Percentiles rank a stretch among this genome's conserved stretches.
Conservation (phyloP, 37 sponge, comb jelly and placozoan species). For the Amphimedon queenslandica region DNA sequence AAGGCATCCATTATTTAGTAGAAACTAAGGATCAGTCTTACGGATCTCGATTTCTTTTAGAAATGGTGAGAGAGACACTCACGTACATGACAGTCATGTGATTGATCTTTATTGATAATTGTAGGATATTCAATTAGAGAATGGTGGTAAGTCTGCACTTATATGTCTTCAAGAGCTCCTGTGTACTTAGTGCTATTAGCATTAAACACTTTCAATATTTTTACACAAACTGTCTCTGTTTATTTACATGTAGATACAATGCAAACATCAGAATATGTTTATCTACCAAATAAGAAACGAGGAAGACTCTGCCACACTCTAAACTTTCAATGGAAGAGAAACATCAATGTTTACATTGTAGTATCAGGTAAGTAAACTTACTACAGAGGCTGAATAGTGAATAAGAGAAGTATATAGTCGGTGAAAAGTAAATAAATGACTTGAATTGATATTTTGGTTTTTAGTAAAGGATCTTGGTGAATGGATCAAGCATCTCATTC, state of each 20-base stretch:
- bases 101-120: not conserved
- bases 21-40: constrained; percentile 21
- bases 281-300: constrained; percentile 1
- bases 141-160: no score
- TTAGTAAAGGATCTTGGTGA: constrained; percentile 58
- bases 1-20: constrained; percentile 16
- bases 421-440: not conserved
- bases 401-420: no score
- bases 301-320: constrained; percentile 23
- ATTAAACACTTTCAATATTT: not conserved
- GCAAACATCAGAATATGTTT: constrained; percentile 63
- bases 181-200: not conserved
- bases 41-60: constrained; percentile 37
- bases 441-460: not conserved
- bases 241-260: no score
- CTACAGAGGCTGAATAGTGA: no score
- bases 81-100: not conserved
- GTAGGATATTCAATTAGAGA: not conserved
- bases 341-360: constrained; percentile 48
- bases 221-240: no score
- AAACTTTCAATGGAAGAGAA: constrained; percentile 57
- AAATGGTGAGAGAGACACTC: constrained; percentile 19
- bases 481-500: constrained; percentile 66
- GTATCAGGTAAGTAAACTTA: constrained; percentile 25
- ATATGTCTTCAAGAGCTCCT: not conserved